Base-by-base conservation (phyloP, 2,113 vertebrate genomes). In the Piaya cayana region DNA sequence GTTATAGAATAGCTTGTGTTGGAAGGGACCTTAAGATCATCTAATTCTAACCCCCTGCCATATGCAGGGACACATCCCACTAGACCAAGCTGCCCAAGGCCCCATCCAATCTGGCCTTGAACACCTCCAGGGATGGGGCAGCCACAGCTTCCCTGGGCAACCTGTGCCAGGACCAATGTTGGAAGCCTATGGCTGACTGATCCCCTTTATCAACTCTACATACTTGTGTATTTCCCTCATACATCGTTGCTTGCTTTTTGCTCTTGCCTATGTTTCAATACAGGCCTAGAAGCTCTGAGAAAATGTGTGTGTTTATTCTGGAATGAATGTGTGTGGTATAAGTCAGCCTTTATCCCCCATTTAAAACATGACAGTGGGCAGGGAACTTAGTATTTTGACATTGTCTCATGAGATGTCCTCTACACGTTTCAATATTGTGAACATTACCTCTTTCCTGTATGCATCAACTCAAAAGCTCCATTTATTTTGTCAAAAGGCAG, bases 391-490 rank as follows among this genome's bases (percentile, higher is more conserved):
- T 56, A 43, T 63, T 83, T 92, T 59, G 58, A 62, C 37, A 45
- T 9, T 12, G 23, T 55, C 56, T 86, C 23, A 42, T 30, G 21
- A 88, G 86, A n/a, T 20, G 7, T 77, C 25, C 83, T 80, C 16
- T 69, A 12, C 8, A 29, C 25, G 22, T 69, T 92, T 74, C 23
- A 39, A 0, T 62, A 68, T 42, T 82, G 52, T 10, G 39, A 91
- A 76, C 11, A 4, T 96, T 96, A 98, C 98, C 98, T 98, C 65
- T 98, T 96, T 49, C 98, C 98, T 50, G 95, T 43, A 90, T 98
- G 98, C 98, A 98, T 93, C 82, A 98, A 96, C 43, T 98, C 98
- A 96, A 98, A 98, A 68, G 97, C 98, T 80, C 98, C 92, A 45
- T 98, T 98, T 79, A 98, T 98, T 94, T 98, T 96, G 71, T 97